Evolutionary conservation across 2,888 invertebrate species (phyloP).

Genomic region (Lasiommata megera): DNA sequence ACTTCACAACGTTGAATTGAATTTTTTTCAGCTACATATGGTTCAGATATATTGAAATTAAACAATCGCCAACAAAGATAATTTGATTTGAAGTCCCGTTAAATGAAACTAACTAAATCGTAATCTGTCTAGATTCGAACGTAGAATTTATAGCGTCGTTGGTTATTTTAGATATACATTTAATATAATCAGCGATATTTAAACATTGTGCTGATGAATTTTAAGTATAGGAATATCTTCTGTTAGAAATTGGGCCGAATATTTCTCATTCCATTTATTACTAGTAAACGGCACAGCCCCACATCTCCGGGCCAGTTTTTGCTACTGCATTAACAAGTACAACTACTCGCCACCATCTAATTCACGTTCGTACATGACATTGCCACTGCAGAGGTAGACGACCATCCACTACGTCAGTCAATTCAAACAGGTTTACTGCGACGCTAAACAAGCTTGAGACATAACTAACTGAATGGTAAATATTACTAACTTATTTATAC

Average conservation of each 20-base stretch:
- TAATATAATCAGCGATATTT: too few relatives aligned
- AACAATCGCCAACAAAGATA: too few relatives aligned
- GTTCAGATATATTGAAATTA: too few relatives aligned
- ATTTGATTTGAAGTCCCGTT: too few relatives aligned
- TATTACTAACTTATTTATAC: constrained; percentile 3
- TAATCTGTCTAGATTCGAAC: too few relatives aligned
- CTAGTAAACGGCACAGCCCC: not conserved
- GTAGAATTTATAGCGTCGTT: too few relatives aligned
- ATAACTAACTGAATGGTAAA: constrained; percentile 17
- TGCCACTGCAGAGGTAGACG: constrained; percentile 22
- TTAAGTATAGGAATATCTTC: not conserved
- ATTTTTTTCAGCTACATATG: too few relatives aligned
- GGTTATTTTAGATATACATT: too few relatives aligned
- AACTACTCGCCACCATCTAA: constrained; percentile 1
- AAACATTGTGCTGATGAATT: not conserved
- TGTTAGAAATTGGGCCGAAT: not conserved
- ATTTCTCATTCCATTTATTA: not conserved
- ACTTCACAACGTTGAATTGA: too few relatives aligned
- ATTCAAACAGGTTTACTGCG: constrained; percentile 22
- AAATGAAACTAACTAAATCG: too few relatives aligned
- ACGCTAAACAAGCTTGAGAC: constrained; percentile 16
- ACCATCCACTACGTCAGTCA: constrained; percentile 17
- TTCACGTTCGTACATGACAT: constrained; percentile 11
- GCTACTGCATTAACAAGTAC: not conserved
- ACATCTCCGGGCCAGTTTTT: constrained; percentile 8